Conservation (phyloP, 2,888 invertebrate species). For the Autographa gamma region DNA sequence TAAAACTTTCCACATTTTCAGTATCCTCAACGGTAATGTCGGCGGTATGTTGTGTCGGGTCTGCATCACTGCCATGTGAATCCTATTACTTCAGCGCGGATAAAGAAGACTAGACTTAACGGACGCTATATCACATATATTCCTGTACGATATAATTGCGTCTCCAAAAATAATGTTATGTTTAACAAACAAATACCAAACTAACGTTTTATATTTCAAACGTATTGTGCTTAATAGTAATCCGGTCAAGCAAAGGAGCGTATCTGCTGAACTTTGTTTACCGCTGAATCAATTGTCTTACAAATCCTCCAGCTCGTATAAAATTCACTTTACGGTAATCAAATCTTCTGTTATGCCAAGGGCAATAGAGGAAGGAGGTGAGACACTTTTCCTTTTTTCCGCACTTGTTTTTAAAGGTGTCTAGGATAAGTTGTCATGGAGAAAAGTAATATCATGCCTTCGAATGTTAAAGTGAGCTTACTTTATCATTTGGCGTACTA, state of each 20-base stretch:
- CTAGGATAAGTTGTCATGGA: neutral
- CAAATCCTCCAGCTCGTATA: constrained; percentile 37
- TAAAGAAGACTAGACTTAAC: constrained; percentile 20
- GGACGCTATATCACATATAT: neutral
- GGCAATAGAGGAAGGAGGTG: neutral
- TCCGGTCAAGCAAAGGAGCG: constrained; percentile 23
- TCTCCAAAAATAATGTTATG: no score
- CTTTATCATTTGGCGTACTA: neutral
- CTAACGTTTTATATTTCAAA: neutral
- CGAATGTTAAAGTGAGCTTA: neutral
- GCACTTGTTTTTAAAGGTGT: neutral
- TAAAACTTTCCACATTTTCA: constrained; percentile 81
- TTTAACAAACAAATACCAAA: neutral
- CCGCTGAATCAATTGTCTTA: constrained; percentile 35
- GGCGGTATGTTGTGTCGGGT: constrained; percentile 58
- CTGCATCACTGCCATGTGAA: constrained; percentile 54
- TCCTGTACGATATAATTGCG: no score
- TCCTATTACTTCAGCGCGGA: constrained; percentile 27
- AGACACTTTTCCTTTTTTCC: neutral
- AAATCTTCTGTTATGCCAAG: constrained; percentile 32
- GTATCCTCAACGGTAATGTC: constrained; percentile 70
- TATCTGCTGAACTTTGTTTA: constrained; percentile 35
- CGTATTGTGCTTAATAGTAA: neutral
- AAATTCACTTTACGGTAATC: constrained; percentile 39
- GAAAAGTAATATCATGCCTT: neutral